Percentiles rank a stretch among this genome's conserved stretches.
These are phyloP conservation scores for Porites rus DNA, from an alignment of 92 coral and sea anemone genomes.

Conservation along the genomic window DNA sequence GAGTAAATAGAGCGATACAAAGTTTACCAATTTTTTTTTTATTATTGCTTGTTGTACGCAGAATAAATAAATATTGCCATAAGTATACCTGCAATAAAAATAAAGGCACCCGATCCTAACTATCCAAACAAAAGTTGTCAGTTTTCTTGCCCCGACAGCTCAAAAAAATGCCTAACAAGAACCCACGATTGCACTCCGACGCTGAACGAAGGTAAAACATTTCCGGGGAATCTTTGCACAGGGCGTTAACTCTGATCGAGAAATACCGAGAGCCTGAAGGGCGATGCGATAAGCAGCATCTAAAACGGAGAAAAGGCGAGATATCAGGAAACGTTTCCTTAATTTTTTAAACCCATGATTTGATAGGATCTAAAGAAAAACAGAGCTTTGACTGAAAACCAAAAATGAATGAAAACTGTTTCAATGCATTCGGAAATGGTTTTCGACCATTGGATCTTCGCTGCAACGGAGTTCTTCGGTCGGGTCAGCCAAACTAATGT, in stretches of 20 bases:
- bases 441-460: neutral
- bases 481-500: neutral
- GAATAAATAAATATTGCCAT: neutral
- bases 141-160: neutral
- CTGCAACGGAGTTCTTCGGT: neutral
- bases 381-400: neutral
- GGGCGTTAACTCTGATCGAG: neutral
- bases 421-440: neutral
- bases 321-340: neutral
- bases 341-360: neutral
- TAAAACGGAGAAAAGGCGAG: neutral
- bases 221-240: neutral
- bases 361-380: slow-evolving; percentile 15
- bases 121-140: neutral
- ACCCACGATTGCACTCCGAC: neutral
- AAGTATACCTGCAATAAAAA: neutral
- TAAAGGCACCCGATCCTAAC: neutral
- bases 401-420: neutral
- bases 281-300: slow-evolving; percentile 9
- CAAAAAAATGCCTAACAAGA: neutral
- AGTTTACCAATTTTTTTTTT: neutral
- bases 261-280: neutral
- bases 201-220: neutral
- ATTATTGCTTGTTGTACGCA: slow-evolving; percentile 10
- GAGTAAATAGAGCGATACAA: slow-evolving; percentile 14